These are phyloP conservation scores for Drosophila neocordata DNA, from an alignment of 1,140 invertebrate species.

Conservation along the genomic window DNA sequence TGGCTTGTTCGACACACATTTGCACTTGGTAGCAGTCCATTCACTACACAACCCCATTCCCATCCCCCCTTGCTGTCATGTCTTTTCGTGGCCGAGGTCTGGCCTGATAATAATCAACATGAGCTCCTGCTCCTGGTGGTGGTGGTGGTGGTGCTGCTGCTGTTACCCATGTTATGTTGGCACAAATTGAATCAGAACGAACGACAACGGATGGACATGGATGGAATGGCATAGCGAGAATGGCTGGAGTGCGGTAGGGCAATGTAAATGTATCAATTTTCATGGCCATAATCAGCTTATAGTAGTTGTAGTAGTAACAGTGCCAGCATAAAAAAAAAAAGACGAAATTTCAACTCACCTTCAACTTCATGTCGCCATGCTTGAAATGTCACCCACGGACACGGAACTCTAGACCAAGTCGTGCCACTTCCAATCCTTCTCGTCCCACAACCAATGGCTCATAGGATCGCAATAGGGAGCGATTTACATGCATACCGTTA, in stretches of 20 bases:
- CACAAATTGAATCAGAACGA: constrained; percentile 74
- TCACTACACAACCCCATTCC: not conserved
- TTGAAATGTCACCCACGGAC: constrained; percentile 91
- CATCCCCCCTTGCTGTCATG: not conserved
- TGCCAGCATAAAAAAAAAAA: too few species aligned
- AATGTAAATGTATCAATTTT: constrained; percentile 70
- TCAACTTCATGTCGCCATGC: constrained; percentile 92
- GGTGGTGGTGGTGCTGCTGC: not conserved
- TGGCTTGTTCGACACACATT: constrained; percentile 76
- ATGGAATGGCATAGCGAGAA: constrained; percentile 13
- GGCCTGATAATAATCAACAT: constrained; percentile 74
- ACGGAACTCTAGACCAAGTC: constrained; percentile 89
- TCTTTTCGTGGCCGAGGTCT: constrained; percentile 29
- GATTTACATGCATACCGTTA: constrained; percentile 91
- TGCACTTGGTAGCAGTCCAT: constrained; percentile 40
- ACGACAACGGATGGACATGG: constrained; percentile 30
- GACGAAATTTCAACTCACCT: constrained; percentile 83
- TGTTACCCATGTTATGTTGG: constrained; percentile 66
- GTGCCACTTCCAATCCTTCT: constrained; percentile 87
- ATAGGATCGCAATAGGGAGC: constrained; percentile 76
- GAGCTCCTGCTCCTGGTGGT: constrained; percentile 36
- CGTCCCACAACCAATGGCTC: constrained; percentile 76
- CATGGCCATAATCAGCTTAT: constrained; percentile 66
- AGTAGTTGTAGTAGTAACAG: constrained; percentile 6
- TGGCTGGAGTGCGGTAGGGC: constrained; percentile 11